phyloP scores from a whole-genome alignment of 2,888 invertebrate genomes.

The Oxyteleia sp. region DNA sequence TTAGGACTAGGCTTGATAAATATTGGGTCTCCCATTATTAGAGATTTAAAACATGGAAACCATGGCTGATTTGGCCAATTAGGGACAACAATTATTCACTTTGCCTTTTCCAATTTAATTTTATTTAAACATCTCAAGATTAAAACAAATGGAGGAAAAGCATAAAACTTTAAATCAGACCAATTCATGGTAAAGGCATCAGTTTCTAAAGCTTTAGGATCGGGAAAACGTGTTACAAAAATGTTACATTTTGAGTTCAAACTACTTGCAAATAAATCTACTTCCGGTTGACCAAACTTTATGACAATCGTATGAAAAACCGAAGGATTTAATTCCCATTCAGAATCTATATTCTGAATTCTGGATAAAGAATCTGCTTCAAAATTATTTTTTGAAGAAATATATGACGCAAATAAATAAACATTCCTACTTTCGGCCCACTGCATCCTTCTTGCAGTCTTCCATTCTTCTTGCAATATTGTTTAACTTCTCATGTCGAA shows the following conservation, averaged over 20 bases:
- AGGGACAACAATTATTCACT: slow-evolving; percentile 56
- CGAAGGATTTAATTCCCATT: slow-evolving; percentile 59
- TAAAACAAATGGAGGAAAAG: slow-evolving; percentile 62
- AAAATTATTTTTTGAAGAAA: slow-evolving; percentile 63
- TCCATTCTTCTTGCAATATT: slow-evolving; percentile 59
- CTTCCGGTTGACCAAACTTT: slow-evolving; percentile 28
- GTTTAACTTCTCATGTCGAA: slow-evolving; percentile 53
- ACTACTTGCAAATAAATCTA: slow-evolving; percentile 57
- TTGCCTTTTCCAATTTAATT: slow-evolving; percentile 46
- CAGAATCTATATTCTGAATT: slow-evolving; percentile 61
- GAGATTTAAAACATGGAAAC: slow-evolving; percentile 36
- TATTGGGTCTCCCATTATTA: slow-evolving; percentile 26
- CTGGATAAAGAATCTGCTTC: slow-evolving; percentile 77
- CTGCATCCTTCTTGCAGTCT: slow-evolving; percentile 25
- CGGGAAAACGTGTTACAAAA: slow-evolving; percentile 47
- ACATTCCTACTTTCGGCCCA: slow-evolving; percentile 70
- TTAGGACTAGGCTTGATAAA: slow-evolving; percentile 30
- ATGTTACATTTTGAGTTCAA: slow-evolving; percentile 42
- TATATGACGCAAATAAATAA: slow-evolving; percentile 72
- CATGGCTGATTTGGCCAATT: no score
- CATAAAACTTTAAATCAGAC: slow-evolving; percentile 45
- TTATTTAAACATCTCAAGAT: slow-evolving; percentile 46
- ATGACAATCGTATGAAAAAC: slow-evolving; percentile 43
- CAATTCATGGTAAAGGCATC: slow-evolving; percentile 55
- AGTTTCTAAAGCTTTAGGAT: slow-evolving; percentile 13